Evolutionary conservation across 1,140 invertebrate genomes (phyloP), one percentile per base, ranked within the genome.

Genomic region (Ostrea edulis): DNA sequence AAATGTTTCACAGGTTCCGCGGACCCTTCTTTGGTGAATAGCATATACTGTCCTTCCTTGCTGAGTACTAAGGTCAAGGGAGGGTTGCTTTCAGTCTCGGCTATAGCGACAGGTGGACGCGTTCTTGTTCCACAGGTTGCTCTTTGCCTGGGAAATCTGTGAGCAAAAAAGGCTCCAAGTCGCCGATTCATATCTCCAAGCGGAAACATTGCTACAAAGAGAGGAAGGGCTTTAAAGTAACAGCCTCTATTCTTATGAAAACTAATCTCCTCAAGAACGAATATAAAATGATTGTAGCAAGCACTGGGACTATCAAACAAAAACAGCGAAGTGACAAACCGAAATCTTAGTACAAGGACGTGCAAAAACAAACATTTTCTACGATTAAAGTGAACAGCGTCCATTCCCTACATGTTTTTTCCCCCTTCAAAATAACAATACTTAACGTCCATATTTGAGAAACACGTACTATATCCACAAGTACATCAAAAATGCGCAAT

Each of bases 131-230:
- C 68, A 77, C 68, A 77, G 22, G 68, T 29, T 77, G 68, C 29
- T 35, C 68, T 25, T 25, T 22, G 11, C 29, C 68, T 77, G 22
- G 68, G 25, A 77, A 35, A 77, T 77, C 68, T 77, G 68, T 77
- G 29, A 14, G 25, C 68, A 77, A 35, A 22, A 77, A 77, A 77
- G 22, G 68, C 14, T 77, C 68, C 68, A 29, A 77, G 68, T 29
- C 29, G 68, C 29, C 68, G 68, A 17, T 77, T 77, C 29, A 77
- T 12, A 77, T 3, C 68, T 29, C 68, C 68, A 8, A 77, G 14
- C 14, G 68, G 68, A 77, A 77, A 77, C 25, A 77, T 77, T 35
- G 68, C 68, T 77, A 77, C 68, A 77, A 77, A 22, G 68, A 77
- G 25, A 77, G 68, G 22, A 77, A 77, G 22, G 68, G 14, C 68